Evolutionary conservation across 1,140 invertebrate genomes (phyloP).

Genomic region (Temnothorax curvispinosus): DNA sequence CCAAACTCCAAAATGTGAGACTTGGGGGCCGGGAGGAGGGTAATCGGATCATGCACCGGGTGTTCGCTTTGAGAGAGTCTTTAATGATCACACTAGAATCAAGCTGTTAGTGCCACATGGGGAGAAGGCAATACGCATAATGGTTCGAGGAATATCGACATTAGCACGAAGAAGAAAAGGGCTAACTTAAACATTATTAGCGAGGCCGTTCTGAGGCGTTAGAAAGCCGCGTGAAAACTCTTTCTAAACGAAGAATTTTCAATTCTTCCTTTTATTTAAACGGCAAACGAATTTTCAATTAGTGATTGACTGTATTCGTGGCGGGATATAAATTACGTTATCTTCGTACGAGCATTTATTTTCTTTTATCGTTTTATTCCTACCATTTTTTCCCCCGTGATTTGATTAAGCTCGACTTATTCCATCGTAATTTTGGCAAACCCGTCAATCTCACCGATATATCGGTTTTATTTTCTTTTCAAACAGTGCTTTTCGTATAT

Average conservation of each 20-base stretch:
- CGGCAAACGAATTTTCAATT: slow-evolving; percentile 26
- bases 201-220: not conserved
- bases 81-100: slow-evolving; percentile 49
- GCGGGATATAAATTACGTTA: slow-evolving; percentile 33
- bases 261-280: slow-evolving; percentile 3
- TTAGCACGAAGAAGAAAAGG: not conserved
- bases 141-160: not conserved
- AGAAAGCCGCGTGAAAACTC: slow-evolving; percentile 1
- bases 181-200: not conserved
- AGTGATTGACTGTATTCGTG: not conserved
- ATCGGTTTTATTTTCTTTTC: slow-evolving; percentile 22
- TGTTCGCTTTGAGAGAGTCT: slow-evolving; percentile 64
- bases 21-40: not conserved
- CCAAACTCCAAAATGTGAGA: slow-evolving; percentile 61
- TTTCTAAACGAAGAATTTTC: slow-evolving; percentile 48
- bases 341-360: slow-evolving; percentile 1
- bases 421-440: slow-evolving; percentile 21
- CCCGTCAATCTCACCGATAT: not conserved
- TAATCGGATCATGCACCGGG: slow-evolving; percentile 59
- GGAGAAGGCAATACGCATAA: slow-evolving; percentile 6
- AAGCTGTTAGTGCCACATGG: slow-evolving; percentile 10
- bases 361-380: not conserved
- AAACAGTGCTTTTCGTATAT: slow-evolving; percentile 20
- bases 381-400: not conserved
- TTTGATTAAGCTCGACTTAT: slow-evolving; percentile 22